Base-by-base conservation (phyloP, 2,888 invertebrate species). In the Hemistola chrysoprasaria region DNA sequence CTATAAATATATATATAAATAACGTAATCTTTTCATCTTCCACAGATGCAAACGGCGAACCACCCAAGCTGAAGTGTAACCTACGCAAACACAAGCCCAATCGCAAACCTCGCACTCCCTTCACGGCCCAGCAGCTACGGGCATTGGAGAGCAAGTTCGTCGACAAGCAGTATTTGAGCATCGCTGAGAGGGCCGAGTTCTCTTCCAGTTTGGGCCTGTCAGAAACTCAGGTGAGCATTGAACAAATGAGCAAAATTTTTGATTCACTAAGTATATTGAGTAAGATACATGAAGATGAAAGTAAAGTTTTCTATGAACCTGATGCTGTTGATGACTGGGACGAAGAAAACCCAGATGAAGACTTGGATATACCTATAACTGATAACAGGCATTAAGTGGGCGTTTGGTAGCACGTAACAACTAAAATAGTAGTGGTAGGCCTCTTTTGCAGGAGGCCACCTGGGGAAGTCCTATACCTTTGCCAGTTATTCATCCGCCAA, bases 31-130 rank as follows among this genome's bases (percentile, higher is more conserved):
- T n/a, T n/a, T n/a, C 38, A 43, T 59, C 39, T 54, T 50, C 47
- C 82, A 40, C 90, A 93, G 92, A 93, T 83, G 92, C 92, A 7
- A 92, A 92, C 66, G 94, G 94, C 6, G 95, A 95, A 65, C 94
- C 94, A n/a, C 94, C 95, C 0, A 95, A 95, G 80, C 88, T 97
- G 60, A 96, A 96, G 77, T 97, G 96, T 84, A 95, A 96, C 79
- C 91, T 99, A 53, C 91, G 98, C 60, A 98, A 98, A 75, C 99
- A 99, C 91, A 99, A 99, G 77, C 97, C 98, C 11, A 99, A 99
- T 89, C 92, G 99, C 57, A 99, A 99, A 78, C 99, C 98, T 0
- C 92, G 99, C 38, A 99, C 99, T 0, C 98, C 99, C 0, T 99
- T 99, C 90, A 98, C 98, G n/a, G 97, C 98, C 1, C 97, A 98